phyloP scores from a whole-genome alignment of 1,140 invertebrate genomes.

The Drosophila lacteicornis region DNA sequence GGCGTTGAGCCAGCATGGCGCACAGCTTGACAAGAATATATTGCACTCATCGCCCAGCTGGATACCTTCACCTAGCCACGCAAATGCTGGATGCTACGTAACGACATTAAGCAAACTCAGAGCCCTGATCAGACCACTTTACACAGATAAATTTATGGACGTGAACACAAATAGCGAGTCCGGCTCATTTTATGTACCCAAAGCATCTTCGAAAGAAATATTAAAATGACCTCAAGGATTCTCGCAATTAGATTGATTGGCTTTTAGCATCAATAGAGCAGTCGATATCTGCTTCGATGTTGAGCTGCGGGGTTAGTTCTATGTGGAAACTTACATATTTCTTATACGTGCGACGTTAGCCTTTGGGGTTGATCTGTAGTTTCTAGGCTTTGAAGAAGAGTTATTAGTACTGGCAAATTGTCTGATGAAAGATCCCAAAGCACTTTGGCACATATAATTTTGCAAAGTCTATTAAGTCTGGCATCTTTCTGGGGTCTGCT shows the following conservation, averaged over 20 bases:
- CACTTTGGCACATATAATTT: too few species aligned
- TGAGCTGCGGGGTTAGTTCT: too few species aligned
- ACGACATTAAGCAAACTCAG: slow-evolving; percentile 13
- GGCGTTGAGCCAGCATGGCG: slow-evolving; percentile 22
- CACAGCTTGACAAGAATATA: slow-evolving; percentile 59
- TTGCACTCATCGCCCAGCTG: slow-evolving; percentile 43
- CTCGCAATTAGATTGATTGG: not conserved
- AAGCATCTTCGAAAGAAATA: not conserved
- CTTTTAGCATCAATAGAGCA: too few species aligned
- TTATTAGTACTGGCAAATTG: too few species aligned
- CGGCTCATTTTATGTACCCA: slow-evolving; percentile 10
- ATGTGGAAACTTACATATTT: too few species aligned
- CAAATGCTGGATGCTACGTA: slow-evolving; percentile 22
- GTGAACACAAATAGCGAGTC: not conserved
- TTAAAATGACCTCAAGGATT: not conserved
- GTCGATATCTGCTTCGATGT: too few species aligned
- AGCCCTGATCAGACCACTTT: slow-evolving; percentile 7
- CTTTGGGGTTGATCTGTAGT: too few species aligned
- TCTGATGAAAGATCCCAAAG: too few species aligned
- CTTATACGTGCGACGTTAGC: too few species aligned
- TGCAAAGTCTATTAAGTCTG: too few species aligned
- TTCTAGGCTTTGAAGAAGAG: too few species aligned
- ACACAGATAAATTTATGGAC: slow-evolving; percentile 4
- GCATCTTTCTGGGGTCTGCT: too few species aligned
- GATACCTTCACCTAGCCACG: slow-evolving; percentile 35